Conservation (phyloP, 2,113 vertebrate genomes). For the Bubo scandiacus region DNA sequence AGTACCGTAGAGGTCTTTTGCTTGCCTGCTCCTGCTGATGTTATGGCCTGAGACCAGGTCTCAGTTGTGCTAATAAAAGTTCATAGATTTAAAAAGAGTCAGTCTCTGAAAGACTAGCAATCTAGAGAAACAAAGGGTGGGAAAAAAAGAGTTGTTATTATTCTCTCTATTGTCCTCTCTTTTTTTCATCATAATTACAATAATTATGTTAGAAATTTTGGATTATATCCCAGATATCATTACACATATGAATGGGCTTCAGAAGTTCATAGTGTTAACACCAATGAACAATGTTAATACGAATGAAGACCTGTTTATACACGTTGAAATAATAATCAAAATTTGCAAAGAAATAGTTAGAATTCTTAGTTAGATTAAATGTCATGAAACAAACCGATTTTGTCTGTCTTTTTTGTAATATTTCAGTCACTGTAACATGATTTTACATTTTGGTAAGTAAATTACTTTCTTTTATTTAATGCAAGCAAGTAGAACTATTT, state of each 20-base stretch:
- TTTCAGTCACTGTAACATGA: background rate
- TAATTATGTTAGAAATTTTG: constrained; percentile 15
- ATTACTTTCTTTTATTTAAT: background rate
- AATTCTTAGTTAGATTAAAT: background rate
- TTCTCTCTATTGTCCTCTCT: background rate
- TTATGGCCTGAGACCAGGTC: background rate
- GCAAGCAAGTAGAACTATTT: background rate
- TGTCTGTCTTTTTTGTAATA: background rate
- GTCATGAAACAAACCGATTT: background rate
- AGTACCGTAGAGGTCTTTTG: background rate
- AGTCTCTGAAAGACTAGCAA: background rate
- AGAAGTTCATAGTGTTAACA: background rate
- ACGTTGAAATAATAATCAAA: background rate
- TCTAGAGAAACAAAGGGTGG: background rate
- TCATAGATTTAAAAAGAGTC: background rate
- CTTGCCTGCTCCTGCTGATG: background rate
- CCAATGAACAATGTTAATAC: background rate
- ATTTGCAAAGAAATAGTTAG: background rate
- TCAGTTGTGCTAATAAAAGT: background rate
- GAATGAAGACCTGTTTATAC: background rate
- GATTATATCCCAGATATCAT: constrained; percentile 5
- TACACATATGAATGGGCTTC: background rate
- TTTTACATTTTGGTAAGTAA: background rate
- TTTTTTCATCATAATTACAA: background rate
- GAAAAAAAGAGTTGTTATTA: background rate